Conservation (phyloP, 2,113 vertebrate genomes). For the Triplophysa rosa region DNA sequence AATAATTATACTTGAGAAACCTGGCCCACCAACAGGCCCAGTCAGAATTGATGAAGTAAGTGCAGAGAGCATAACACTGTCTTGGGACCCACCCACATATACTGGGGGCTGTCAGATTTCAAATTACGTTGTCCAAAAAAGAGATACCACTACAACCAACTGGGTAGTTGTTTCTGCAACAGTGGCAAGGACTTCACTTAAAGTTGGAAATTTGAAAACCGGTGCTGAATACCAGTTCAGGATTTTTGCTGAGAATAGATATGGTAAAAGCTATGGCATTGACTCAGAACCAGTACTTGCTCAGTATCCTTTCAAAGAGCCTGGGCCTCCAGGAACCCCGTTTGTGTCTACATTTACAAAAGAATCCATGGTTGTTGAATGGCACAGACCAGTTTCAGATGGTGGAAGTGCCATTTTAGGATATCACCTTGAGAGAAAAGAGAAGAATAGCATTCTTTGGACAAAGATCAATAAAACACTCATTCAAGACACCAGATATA, state of each 20-base stretch:
- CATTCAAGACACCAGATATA: slow-evolving; percentile 90
- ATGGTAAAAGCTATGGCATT: slow-evolving; percentile 92
- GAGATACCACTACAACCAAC: slow-evolving; percentile 93
- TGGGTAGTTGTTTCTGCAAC: slow-evolving; percentile 94
- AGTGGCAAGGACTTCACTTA: slow-evolving; percentile 92
- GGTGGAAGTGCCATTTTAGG: slow-evolving; percentile 92
- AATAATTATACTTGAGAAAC: slow-evolving; percentile 93
- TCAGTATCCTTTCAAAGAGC: slow-evolving; percentile 97
- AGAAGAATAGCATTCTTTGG: slow-evolving; percentile 98
- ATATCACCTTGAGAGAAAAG: slow-evolving; percentile 95
- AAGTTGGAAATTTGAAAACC: slow-evolving; percentile 92
- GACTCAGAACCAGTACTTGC: slow-evolving; percentile 88
- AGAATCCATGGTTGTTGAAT: slow-evolving; percentile 92
- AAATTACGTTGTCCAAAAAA: slow-evolving; percentile 95
- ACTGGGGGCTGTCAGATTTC: slow-evolving; percentile 94
- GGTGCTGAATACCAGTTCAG: slow-evolving; percentile 96
- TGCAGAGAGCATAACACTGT: slow-evolving; percentile 91
- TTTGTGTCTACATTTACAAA: slow-evolving; percentile 85
- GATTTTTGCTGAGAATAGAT: slow-evolving; percentile 95
- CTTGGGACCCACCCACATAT: slow-evolving; percentile 89
- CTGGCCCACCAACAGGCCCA: slow-evolving; percentile 92
- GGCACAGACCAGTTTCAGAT: slow-evolving; percentile 94
- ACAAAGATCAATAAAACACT: slow-evolving; percentile 94
- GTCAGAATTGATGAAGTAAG: slow-evolving; percentile 93
- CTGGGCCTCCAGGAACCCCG: slow-evolving; percentile 93